phyloP scores from a whole-genome alignment of 1,140 invertebrate species.

The Plutomurus gul region DNA sequence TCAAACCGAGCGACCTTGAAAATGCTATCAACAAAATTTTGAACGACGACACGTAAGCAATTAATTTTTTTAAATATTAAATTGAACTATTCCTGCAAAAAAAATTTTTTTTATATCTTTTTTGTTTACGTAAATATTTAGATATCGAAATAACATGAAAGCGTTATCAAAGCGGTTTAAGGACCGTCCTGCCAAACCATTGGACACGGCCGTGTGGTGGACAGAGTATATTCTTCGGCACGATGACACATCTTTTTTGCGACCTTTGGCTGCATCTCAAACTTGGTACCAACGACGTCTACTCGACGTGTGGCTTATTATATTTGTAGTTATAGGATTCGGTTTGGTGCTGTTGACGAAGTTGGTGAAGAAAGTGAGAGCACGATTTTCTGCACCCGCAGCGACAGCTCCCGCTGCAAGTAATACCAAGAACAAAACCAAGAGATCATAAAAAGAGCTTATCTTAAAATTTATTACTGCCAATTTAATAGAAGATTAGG shows the following conservation, averaged over 20 bases:
- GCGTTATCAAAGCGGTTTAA: slow-evolving; percentile 8
- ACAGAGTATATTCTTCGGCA: slow-evolving; percentile 51
- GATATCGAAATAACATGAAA: slow-evolving; percentile 36
- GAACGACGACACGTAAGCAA: slow-evolving; percentile 31
- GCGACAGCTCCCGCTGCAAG: too few species aligned
- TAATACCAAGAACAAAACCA: too few species aligned
- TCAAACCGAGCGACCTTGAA: slow-evolving; percentile 19
- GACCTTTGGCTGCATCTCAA: slow-evolving; percentile 31
- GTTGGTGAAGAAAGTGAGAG: too few species aligned
- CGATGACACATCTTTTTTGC: slow-evolving; percentile 27
- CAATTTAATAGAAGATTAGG: too few species aligned
- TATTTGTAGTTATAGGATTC: too few species aligned
- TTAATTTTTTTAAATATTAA: not conserved
- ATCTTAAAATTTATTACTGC: too few species aligned
- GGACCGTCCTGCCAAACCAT: slow-evolving; percentile 40
- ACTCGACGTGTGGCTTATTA: slow-evolving; percentile 46
- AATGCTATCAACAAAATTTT: slow-evolving; percentile 35
- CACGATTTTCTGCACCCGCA: too few species aligned
- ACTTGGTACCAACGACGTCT: slow-evolving; percentile 41
- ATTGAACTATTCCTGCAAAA: not conserved
- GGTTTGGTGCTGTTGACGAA: too few species aligned
- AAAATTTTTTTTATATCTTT: not conserved
- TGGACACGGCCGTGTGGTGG: slow-evolving; percentile 51
- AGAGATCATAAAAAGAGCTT: too few species aligned
- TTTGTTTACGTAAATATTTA: slow-evolving; percentile 2